These are phyloP conservation scores for Acleris holmiana DNA, from an alignment of 2,888 invertebrate species.

Conservation along the genomic window DNA sequence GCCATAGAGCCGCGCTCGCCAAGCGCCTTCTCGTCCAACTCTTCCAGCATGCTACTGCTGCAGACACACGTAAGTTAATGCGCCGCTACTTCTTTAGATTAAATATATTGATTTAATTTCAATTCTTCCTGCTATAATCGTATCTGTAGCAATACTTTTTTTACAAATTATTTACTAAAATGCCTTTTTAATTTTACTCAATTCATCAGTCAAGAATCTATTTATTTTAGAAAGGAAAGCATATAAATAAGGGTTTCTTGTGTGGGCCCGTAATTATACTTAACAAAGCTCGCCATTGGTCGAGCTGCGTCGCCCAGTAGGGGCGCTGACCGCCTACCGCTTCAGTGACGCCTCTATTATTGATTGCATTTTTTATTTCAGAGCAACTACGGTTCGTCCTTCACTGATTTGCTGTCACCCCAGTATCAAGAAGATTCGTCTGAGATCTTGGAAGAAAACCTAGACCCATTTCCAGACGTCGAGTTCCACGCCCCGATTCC, in stretches of 20 bases:
- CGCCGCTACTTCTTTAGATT: not conserved
- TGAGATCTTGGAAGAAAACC: slow-evolving; percentile 88
- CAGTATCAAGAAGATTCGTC: slow-evolving; percentile 90
- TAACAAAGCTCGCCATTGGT: slow-evolving; percentile 65
- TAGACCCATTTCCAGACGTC: slow-evolving; percentile 90
- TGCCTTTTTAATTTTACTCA: not conserved
- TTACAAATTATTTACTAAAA: no score
- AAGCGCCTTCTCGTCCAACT: slow-evolving; percentile 83
- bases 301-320: slow-evolving; percentile 63
- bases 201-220: not conserved
- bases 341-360: slow-evolving; percentile 70
- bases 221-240: not conserved
- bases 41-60: slow-evolving; percentile 96
- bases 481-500: slow-evolving; percentile 80
- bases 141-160: no score
- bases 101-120: no score
- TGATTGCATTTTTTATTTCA: slow-evolving; percentile 81
- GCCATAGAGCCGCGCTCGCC: slow-evolving; percentile 83
- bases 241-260: slow-evolving; percentile 4
- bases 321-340: slow-evolving; percentile 71
- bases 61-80: slow-evolving; percentile 91
- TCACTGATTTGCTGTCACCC: slow-evolving; percentile 90
- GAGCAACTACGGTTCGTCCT: slow-evolving; percentile 92
- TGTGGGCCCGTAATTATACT: slow-evolving; percentile 21
- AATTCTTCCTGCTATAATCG: no score